phyloP scores from a whole-genome alignment of 2,797 vertebrate genomes.

The Rhinophrynus dorsalis region DNA sequence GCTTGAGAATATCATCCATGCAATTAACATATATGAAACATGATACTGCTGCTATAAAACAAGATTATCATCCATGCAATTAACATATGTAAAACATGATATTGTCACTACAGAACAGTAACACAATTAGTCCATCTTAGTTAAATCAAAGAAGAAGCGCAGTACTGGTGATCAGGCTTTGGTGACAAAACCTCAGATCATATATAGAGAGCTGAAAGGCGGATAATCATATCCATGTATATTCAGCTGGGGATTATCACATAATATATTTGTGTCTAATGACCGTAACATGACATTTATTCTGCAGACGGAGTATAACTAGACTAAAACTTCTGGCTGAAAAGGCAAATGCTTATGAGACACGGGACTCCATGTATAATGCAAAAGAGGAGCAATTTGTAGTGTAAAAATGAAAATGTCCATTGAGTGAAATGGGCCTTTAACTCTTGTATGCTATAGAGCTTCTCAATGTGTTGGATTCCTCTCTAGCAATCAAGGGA shows the following conservation, averaged over 20 bases:
- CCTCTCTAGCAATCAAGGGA: too few species aligned
- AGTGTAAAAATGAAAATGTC: too few species aligned
- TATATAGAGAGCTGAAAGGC: constrained; percentile 29
- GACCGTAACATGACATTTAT: constrained; percentile 44
- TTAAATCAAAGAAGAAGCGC: constrained; percentile 37
- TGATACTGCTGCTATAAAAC: constrained; percentile 16
- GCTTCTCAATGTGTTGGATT: too few species aligned
- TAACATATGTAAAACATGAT: constrained; percentile 37
- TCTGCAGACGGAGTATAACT: constrained; percentile 27
- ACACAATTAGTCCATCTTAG: constrained; percentile 33
- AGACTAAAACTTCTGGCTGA: constrained; percentile 12
- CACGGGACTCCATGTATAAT: too few species aligned
- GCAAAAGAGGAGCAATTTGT: too few species aligned
- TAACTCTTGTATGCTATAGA: too few species aligned
- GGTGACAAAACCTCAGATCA: constrained; percentile 36
- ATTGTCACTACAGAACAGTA: constrained; percentile 11
- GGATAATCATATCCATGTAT: constrained; percentile 43
- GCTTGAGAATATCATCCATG: constrained; percentile 15
- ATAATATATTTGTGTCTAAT: constrained; percentile 50
- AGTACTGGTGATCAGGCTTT: constrained; percentile 37
- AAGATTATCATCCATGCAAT: constrained; percentile 25
- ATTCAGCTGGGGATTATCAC: constrained; percentile 41
- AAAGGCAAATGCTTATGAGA: constrained; percentile 23
- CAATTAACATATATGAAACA: constrained; percentile 40
- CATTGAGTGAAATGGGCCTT: too few species aligned